phyloP scores from a whole-genome alignment of 1,140 invertebrate species.

The Macrocentrus cingulum region DNA sequence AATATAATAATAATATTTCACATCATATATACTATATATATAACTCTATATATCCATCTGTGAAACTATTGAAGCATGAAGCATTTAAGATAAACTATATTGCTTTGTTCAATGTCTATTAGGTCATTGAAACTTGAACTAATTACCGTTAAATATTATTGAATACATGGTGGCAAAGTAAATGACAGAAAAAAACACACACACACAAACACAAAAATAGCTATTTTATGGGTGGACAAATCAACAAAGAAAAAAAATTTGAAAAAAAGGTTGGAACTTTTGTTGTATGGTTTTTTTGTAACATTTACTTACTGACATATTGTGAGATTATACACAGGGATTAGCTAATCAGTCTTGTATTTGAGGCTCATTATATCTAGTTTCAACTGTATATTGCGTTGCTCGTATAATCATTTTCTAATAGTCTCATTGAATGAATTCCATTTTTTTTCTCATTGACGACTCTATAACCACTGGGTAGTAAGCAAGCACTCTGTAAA shows the following conservation, averaged over 20 bases:
- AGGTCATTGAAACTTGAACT: conserved; percentile 4
- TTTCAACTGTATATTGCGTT: conserved; percentile 47
- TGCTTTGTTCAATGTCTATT: neutral
- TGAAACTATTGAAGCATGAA: neutral
- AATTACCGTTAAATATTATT: conserved; percentile 25
- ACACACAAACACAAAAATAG: conserved; percentile 34
- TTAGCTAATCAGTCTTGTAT: conserved; percentile 61
- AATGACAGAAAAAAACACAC: too few species aligned
- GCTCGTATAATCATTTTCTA: conserved; percentile 32
- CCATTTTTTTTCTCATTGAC: conserved; percentile 9
- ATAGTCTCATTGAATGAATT: neutral
- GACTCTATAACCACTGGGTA: neutral
- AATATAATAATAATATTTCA: too few species aligned
- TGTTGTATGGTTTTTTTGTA: conserved; percentile 48
- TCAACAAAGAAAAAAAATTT: conserved; percentile 33
- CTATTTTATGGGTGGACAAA: conserved; percentile 25
- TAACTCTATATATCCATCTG: too few species aligned
- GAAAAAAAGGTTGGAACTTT: conserved; percentile 54
- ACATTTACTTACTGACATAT: conserved; percentile 30
- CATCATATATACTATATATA: too few species aligned
- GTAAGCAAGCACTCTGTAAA: conserved; percentile 24
- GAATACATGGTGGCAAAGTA: too few species aligned
- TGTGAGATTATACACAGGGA: conserved; percentile 53
- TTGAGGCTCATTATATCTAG: conserved; percentile 58
- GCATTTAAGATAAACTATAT: conserved; percentile 27